phyloP scores from a whole-genome alignment of 2,888 invertebrate species.

The Pardosa pseudoannulata region DNA sequence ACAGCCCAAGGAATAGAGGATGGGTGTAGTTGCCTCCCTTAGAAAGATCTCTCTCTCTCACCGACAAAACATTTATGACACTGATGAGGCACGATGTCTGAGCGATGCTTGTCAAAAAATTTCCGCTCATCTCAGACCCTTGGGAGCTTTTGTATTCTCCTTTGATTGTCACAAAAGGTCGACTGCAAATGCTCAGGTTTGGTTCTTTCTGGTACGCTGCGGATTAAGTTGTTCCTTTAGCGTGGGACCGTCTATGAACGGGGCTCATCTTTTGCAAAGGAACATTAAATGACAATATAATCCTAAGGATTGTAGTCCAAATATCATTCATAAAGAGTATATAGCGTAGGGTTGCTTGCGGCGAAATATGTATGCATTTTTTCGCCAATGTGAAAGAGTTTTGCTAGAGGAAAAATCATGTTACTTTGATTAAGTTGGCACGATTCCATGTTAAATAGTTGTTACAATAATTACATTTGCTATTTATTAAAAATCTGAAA shows the following conservation, averaged over 20 bases:
- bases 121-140: conserved; percentile 42
- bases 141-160: conserved; percentile 45
- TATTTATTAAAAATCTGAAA: too few relatives aligned
- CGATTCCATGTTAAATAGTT: too few relatives aligned
- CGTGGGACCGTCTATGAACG: conserved; percentile 49
- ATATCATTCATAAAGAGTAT: conserved; percentile 58
- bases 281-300: conserved; percentile 62
- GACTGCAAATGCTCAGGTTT: conserved; percentile 18
- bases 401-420: too few relatives aligned
- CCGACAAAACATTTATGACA: conserved; percentile 57
- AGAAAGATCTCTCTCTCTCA: conserved; percentile 14
- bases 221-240: conserved; percentile 68
- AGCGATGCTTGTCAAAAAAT: conserved; percentile 51
- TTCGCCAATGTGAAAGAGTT: not conserved
- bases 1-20: not conserved
- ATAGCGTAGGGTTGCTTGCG: not conserved
- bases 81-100: conserved; percentile 50
- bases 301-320: conserved; percentile 53
- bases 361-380: not conserved
- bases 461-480: too few relatives aligned
- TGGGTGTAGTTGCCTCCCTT: not conserved
- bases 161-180: conserved; percentile 20
- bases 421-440: too few relatives aligned
- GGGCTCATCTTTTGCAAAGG: conserved; percentile 28
- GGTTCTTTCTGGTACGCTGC: not conserved